Evolutionary conservation across 1,140 invertebrate species (phyloP).

Genomic region (Tetramorium parvispinum): DNA sequence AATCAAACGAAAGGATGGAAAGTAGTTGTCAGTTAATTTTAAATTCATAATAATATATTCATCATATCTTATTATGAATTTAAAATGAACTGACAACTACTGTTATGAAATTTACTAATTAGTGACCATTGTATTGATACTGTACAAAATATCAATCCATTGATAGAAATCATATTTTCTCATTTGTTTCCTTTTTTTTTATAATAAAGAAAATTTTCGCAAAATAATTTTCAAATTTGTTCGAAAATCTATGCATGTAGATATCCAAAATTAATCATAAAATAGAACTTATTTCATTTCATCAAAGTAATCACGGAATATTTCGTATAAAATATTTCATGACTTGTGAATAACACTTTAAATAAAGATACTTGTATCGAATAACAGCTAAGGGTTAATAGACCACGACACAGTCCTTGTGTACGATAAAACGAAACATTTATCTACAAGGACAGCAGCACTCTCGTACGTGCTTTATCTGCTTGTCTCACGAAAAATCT

Average conservation of each 20-base stretch:
- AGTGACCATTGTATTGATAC: neutral
- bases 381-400: conserved; percentile 20
- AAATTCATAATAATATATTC: neutral
- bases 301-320: neutral
- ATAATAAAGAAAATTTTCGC: neutral
- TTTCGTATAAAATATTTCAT: neutral
- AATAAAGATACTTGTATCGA: conserved; percentile 25
- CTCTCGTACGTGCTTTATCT: conserved; percentile 46
- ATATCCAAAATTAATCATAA: neutral
- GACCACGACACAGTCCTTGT: conserved; percentile 11
- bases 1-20: neutral
- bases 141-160: neutral
- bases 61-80: neutral
- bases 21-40: too few species aligned
- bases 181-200: neutral
- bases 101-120: neutral
- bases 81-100: neutral
- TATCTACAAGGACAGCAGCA: conserved; percentile 39
- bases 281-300: neutral
- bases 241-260: neutral
- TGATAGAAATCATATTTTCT: neutral
- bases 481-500: conserved; percentile 35
- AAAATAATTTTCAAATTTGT: neutral
- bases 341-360: neutral
- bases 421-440: conserved; percentile 42